Conservation (phyloP, 2,888 invertebrate genomes). For the Monochamus alternatus region DNA sequence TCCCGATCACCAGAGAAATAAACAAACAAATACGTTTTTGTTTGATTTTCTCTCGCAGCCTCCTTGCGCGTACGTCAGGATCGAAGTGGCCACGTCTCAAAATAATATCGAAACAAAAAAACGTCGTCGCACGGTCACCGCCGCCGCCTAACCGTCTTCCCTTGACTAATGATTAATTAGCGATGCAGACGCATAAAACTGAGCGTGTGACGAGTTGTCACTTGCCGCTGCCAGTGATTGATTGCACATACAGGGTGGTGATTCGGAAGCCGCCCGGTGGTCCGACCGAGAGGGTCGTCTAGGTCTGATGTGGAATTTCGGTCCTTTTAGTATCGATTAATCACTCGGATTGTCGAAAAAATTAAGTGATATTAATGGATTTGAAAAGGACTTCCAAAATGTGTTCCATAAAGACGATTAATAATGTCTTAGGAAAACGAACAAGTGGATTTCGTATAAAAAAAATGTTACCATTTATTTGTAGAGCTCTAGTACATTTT, state of each 20-base stretch:
- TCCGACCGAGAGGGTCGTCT: constrained; percentile 17
- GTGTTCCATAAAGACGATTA: too few relatives aligned
- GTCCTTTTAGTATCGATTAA: background rate
- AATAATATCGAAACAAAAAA: constrained; percentile 41
- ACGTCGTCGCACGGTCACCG: constrained; percentile 20
- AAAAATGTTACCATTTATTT: too few relatives aligned
- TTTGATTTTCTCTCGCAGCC: background rate
- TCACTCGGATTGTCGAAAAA: background rate
- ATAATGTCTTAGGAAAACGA: too few relatives aligned
- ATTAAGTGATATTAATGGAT: constrained; percentile 13
- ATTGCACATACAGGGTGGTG: constrained; percentile 58
- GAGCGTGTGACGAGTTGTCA: constrained; percentile 68
- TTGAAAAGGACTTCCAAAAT: background rate
- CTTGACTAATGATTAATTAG: constrained; percentile 68
- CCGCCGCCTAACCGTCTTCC: constrained; percentile 48
- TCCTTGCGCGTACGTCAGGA: too few relatives aligned
- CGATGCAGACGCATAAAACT: constrained; percentile 64
- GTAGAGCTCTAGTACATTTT: too few relatives aligned
- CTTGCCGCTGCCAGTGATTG: constrained; percentile 60
- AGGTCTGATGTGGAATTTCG: background rate
- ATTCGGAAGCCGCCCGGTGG: constrained; percentile 37
- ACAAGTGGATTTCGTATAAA: too few relatives aligned
- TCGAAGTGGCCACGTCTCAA: background rate
- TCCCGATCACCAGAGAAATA: background rate
- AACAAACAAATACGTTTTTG: background rate